These are phyloP conservation scores for Mercenaria mercenaria DNA, from an alignment of 1,140 invertebrate species.

Conservation along the genomic window DNA sequence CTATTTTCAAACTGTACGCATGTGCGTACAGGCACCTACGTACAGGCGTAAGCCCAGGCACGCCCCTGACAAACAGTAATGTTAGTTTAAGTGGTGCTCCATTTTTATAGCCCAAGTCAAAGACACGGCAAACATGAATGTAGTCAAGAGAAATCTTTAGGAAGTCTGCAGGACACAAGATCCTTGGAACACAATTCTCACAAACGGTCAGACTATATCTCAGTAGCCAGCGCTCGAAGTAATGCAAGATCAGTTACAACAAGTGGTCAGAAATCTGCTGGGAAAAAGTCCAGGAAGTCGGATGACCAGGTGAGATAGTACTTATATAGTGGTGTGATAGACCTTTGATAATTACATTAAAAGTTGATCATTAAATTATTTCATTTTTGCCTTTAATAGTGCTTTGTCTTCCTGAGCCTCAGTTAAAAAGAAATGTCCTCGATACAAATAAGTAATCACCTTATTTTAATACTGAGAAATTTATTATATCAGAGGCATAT, in stretches of 20 bases:
- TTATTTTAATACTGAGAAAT: too few species aligned
- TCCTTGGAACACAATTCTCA: neutral
- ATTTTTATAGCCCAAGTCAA: neutral
- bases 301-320: neutral
- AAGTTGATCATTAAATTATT: too few species aligned
- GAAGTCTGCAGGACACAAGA: neutral
- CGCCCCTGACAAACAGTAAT: too few species aligned
- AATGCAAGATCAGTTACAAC: neutral
- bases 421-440: too few species aligned
- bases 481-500: too few species aligned
- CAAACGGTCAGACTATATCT: neutral
- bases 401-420: too few species aligned
- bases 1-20: too few species aligned
- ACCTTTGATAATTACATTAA: too few species aligned
- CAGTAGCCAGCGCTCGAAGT: neutral
- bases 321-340: neutral
- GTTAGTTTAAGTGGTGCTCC: neutral
- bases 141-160: neutral
- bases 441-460: too few species aligned
- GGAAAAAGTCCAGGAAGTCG: neutral
- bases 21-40: too few species aligned
- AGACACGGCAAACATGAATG: neutral
- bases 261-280: neutral
- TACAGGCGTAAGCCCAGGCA: too few species aligned
- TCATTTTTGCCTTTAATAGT: too few species aligned